A percentile compares a stretch with the other conserved stretches of the same genome.
Evolutionary conservation across 2,797 vertebrate species (phyloP).

Genomic region (Aeoliscus strigatus): DNA sequence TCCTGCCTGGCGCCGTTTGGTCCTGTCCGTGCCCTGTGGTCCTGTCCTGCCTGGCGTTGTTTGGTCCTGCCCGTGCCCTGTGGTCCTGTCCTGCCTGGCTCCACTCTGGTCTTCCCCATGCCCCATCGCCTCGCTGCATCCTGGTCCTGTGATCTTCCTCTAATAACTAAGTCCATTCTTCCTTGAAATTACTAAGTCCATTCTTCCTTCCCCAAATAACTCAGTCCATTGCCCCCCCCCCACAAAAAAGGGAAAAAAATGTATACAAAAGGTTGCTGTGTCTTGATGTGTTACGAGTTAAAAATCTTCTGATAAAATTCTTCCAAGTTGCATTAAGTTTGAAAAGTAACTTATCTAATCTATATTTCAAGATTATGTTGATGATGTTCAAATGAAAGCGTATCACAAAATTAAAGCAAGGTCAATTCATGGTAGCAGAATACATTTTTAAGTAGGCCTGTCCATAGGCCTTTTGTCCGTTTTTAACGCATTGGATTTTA

Average conservation of each 20-base stretch:
- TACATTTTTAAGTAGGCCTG: no score
- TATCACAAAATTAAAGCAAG: no score
- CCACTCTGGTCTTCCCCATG: conserved; percentile 33
- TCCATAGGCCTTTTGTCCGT: no score
- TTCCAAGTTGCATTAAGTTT: no score
- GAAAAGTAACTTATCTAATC: no score
- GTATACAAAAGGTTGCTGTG: no score
- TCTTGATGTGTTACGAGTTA: no score
- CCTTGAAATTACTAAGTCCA: conserved; percentile 49
- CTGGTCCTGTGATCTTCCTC: conserved; percentile 47
- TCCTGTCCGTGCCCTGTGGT: conserved; percentile 44
- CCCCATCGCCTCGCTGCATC: conserved; percentile 24
- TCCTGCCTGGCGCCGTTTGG: conserved; percentile 33
- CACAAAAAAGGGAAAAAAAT: conserved; percentile 10
- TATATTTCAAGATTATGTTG: no score
- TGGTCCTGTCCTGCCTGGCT: conserved; percentile 49
- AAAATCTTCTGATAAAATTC: no score
- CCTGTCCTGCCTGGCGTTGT: conserved; percentile 45
- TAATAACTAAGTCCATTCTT: conserved; percentile 66
- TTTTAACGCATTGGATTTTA: no score
- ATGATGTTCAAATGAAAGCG: no score
- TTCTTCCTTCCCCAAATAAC: conserved; percentile 27
- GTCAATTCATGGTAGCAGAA: no score
- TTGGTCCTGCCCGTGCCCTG: conserved; percentile 39
- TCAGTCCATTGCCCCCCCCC: conserved; percentile 33